Evolutionary conservation across 2,797 vertebrate genomes (phyloP).

Genomic region (Nasua narica): DNA sequence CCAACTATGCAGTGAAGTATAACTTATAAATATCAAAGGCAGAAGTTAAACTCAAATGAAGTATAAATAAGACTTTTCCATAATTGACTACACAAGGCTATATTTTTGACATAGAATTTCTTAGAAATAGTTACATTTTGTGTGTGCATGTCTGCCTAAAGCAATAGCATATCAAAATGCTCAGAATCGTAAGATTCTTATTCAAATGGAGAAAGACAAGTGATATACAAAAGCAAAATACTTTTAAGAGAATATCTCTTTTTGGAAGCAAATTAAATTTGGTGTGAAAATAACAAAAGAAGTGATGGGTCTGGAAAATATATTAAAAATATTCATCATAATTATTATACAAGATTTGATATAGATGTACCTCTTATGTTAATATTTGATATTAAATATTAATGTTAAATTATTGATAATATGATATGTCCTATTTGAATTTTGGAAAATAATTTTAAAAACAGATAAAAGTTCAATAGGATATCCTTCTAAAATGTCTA

Average conservation of each 20-base stretch:
- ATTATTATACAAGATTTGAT: not conserved
- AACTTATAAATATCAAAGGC: slow-evolving; percentile 54
- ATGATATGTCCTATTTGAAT: not conserved
- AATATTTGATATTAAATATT: too few species aligned
- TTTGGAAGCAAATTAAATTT: slow-evolving; percentile 12
- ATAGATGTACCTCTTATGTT: not conserved
- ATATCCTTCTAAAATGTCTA: not conserved
- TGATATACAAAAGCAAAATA: slow-evolving; percentile 10
- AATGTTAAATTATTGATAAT: too few species aligned
- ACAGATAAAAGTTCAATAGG: not conserved
- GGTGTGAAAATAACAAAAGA: not conserved
- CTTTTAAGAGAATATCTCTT: not conserved
- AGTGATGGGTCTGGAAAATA: not conserved
- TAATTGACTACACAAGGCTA: slow-evolving; percentile 18
- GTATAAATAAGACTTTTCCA: slow-evolving; percentile 26
- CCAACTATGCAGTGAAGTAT: slow-evolving; percentile 21
- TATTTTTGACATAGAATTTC: slow-evolving; percentile 41
- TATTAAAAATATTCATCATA: not conserved
- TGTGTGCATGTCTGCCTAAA: not conserved
- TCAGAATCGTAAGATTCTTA: slow-evolving; percentile 5
- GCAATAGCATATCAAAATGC: not conserved
- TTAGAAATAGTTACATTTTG: not conserved
- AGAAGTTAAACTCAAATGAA: slow-evolving; percentile 6
- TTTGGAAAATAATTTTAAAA: not conserved
- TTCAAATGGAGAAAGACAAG: not conserved